Evolutionary conservation across 2,797 vertebrate genomes (phyloP).

Genomic region (Micropoecilia bifurca): DNA sequence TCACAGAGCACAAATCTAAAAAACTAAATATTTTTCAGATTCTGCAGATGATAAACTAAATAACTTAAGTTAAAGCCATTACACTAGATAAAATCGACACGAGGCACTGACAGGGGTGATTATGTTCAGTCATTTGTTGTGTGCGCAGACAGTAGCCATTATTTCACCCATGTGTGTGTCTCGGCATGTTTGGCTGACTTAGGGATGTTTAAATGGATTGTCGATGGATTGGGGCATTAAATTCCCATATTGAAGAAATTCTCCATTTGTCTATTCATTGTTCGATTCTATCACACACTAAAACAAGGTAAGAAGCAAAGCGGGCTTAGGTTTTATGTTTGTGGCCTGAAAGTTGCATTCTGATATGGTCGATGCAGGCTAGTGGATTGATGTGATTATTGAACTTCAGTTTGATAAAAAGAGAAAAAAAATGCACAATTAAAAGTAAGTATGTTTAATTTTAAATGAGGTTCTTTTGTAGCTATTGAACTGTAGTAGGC

Average conservation of each 20-base stretch:
- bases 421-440: background rate
- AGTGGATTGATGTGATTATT: background rate
- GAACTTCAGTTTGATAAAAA: background rate
- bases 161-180: conserved; percentile 45
- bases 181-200: conserved; percentile 37
- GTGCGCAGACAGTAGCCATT: conserved; percentile 46
- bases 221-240: background rate
- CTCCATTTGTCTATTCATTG: conserved; percentile 5
- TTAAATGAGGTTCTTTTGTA: background rate
- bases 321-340: background rate
- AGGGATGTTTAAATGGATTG: conserved; percentile 34
- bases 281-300: background rate
- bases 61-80: conserved; percentile 28
- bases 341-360: background rate
- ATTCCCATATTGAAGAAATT: conserved; percentile 9
- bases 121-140: conserved; percentile 47
- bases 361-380: background rate
- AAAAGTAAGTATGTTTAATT: background rate
- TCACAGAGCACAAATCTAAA: background rate
- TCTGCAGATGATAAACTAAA: conserved; percentile 3
- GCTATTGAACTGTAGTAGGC: background rate
- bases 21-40: background rate
- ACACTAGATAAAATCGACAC: conserved; percentile 27
- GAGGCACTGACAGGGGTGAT: conserved; percentile 28
- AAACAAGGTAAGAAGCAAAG: background rate